These are phyloP conservation scores for Dreissena rostriformis DNA, from an alignment of 1,140 invertebrate species.

Conservation along the genomic window DNA sequence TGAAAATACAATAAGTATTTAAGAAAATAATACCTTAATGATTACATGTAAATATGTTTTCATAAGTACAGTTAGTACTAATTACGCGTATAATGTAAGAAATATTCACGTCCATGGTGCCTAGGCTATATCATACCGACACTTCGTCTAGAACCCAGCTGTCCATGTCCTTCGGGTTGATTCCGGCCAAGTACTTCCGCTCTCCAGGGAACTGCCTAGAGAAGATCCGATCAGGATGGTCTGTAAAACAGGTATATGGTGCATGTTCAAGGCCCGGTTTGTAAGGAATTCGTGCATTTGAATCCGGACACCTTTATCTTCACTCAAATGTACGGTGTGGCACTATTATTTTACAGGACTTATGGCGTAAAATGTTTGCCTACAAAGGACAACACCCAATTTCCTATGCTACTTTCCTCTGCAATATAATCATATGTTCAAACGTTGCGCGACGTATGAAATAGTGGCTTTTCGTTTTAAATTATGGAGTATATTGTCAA, in stretches of 20 bases:
- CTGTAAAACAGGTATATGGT: neutral
- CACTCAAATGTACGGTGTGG: neutral
- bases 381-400: neutral
- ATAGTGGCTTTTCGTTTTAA: no score
- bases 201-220: conserved; percentile 25
- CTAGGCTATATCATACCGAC: neutral
- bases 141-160: conserved; percentile 48
- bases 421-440: no score
- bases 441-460: no score
- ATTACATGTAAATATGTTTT: no score
- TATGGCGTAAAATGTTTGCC: neutral
- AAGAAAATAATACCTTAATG: no score
- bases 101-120: no score
- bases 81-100: no score
- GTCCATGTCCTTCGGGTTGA: conserved; percentile 43
- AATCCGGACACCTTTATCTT: neutral
- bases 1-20: no score
- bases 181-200: conserved; percentile 45
- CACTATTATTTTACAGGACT: neutral
- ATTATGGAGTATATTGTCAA: no score
- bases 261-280: neutral
- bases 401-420: no score
- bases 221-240: conserved; percentile 36
- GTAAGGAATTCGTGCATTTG: neutral
- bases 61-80: no score